Base-by-base conservation (phyloP, 2,797 vertebrate species). In the Chloroceryle inda region DNA sequence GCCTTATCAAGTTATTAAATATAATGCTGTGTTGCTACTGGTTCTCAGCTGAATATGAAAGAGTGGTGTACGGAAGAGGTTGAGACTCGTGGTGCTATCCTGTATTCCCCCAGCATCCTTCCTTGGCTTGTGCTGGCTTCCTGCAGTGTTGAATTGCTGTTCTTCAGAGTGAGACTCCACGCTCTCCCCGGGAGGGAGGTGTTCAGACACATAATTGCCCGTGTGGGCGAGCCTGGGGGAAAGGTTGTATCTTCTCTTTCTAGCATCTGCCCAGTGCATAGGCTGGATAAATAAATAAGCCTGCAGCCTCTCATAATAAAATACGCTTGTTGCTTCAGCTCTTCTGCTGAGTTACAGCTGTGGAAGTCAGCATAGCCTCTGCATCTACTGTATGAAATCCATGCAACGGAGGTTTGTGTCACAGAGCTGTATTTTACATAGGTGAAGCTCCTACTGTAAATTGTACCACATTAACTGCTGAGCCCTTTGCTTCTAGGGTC, bases 231-330 rank as follows among this genome's bases (percentile, higher is more conserved):
- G 81, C 61, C 85, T 58, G 42, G 21, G 59, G 73, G 14, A 62
- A 58, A 76, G 50, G 74, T 33, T 93, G 42, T 14, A 33, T 83
- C 67, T 33, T 62, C 76, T 38, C 73, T 38, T 62, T 66, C 38
- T 33, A 56, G 52, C 44, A 49, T 50, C 59, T 82, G 67, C 81
- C 56, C 88, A 40, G 3, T 85, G 53, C 50, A 53, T 47, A 12
- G 18, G 16, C 44, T 58, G 77, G 53, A 12, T 77, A 64, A 74
- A 67, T 88, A 95, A 96, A 92, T 38, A 83, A 89, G 56, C 88
- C 78, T 88, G 40, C 42, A 94, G 78, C 73, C 38, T 93, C 71
- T 89, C 91, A 67, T 58, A 63, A n/a, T 91, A 87, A 96, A 94
- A 94, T 29, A 81, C 2, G 26, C 75, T 90, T 67, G 40, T 71